Conservation (phyloP, 1,140 invertebrate species). For the Acromyrmex charruanus region DNA sequence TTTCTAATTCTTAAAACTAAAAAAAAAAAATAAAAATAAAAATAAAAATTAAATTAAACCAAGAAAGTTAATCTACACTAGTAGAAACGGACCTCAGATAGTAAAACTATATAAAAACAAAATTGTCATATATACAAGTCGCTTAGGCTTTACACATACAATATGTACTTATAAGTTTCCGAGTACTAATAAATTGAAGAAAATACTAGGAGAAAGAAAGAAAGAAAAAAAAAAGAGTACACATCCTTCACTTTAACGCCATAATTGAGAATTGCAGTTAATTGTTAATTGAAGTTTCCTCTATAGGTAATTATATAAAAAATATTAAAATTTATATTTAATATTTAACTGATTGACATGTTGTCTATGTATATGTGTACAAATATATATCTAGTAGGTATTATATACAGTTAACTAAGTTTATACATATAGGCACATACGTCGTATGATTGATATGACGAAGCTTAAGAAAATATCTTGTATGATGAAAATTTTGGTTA, state of each 20-base stretch:
- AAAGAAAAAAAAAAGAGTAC: not conserved
- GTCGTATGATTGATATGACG: slow-evolving; percentile 10
- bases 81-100: not conserved
- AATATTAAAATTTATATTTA: slow-evolving; percentile 23
- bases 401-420: slow-evolving; percentile 1
- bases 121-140: not conserved
- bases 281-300: not conserved
- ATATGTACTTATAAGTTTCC: not conserved
- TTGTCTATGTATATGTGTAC: not conserved
- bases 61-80: too few relatives aligned
- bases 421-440: not conserved
- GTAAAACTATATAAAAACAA: slow-evolving; percentile 3
- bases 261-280: not conserved
- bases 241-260: not conserved
- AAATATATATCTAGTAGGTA: not conserved
- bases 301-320: slow-evolving; percentile 8
- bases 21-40: too few relatives aligned
- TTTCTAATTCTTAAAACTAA: too few relatives aligned
- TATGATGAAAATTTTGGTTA: slow-evolving; percentile 8
- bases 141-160: not conserved
- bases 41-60: too few relatives aligned
- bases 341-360: not conserved
- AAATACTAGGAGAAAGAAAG: not conserved
- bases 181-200: not conserved
- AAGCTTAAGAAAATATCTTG: slow-evolving; percentile 35